Conservation (phyloP, 37 sponge, comb jelly and placozoan species). For the Aplysina aerophoba region DNA sequence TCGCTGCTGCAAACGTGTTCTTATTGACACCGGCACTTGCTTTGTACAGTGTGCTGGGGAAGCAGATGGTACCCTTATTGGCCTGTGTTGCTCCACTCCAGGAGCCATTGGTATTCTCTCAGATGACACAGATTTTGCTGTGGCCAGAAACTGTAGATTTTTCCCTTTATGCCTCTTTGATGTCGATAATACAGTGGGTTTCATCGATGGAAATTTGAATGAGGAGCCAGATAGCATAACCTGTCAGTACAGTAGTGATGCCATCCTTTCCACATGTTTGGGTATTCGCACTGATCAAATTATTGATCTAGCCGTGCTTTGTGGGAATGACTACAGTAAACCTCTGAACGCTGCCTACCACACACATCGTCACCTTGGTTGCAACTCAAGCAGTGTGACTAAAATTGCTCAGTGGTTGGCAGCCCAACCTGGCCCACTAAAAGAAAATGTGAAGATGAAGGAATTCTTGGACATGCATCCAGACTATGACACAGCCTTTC, state of each 20-base stretch:
- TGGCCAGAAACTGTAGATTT: slow-evolving; percentile 19
- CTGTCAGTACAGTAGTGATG: slow-evolving; percentile 3
- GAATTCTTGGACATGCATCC: neutral
- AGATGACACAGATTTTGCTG: slow-evolving; percentile 52
- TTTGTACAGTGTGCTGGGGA: slow-evolving; percentile 47
- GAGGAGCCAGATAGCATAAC: neutral
- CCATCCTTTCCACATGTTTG: slow-evolving; percentile 30
- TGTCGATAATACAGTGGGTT: slow-evolving; percentile 7
- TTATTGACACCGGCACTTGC: slow-evolving; percentile 4
- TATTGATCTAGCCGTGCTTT: slow-evolving; percentile 55
- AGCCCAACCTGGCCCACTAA: neutral
- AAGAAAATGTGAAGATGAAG: neutral
- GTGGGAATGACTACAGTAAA: slow-evolving; percentile 58
- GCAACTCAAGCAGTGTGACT: neutral
- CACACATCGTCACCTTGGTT: neutral
- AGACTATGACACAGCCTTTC: slow-evolving; percentile 11
- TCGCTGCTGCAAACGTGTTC: neutral
- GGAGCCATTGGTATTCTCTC: slow-evolving; percentile 61
- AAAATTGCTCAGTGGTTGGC: neutral
- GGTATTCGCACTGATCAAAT: slow-evolving; percentile 28
- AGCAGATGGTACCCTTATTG: slow-evolving; percentile 19
- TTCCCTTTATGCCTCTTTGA: slow-evolving; percentile 48
- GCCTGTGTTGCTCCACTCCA: slow-evolving; percentile 17
- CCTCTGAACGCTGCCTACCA: slow-evolving; percentile 15
- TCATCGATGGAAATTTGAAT: neutral